phyloP scores from a whole-genome alignment of 2,113 vertebrate genomes.

The Dinomys branickii region DNA sequence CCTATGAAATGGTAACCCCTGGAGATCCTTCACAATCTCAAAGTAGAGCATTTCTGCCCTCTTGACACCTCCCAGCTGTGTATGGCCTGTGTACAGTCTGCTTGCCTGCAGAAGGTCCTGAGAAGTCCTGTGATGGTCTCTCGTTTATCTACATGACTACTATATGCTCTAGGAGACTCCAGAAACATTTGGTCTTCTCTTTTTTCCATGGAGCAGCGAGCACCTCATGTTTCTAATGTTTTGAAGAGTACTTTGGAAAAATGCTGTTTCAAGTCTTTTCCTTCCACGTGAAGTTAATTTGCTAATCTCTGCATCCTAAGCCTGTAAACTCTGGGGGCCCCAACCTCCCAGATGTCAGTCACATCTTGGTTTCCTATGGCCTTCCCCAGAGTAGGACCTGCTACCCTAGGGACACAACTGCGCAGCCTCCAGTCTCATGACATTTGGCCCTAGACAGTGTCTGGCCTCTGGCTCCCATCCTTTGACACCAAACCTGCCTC shows the following conservation, averaged over 20 bases:
- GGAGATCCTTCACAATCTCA: background rate
- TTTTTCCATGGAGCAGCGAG: background rate
- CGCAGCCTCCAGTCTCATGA: background rate
- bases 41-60: background rate
- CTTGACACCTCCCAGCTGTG: background rate
- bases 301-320: constrained; percentile 26
- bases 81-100: background rate
- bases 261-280: background rate
- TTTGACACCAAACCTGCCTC: background rate
- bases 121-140: background rate
- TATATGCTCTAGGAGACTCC: background rate
- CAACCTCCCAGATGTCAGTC: background rate
- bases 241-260: constrained; percentile 46
- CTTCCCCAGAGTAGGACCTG: background rate
- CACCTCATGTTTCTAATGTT: background rate
- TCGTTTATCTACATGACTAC: background rate
- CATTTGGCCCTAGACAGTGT: background rate
- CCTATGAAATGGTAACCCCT: background rate
- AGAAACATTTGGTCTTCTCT: background rate
- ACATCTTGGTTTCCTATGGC: background rate
- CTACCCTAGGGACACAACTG: background rate
- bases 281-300: constrained; percentile 28
- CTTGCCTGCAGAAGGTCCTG: background rate
- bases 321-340: background rate
- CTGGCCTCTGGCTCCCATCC: background rate